Evolutionary conservation across 1,140 invertebrate species (phyloP).

Genomic region (Drosophila lowei): DNA sequence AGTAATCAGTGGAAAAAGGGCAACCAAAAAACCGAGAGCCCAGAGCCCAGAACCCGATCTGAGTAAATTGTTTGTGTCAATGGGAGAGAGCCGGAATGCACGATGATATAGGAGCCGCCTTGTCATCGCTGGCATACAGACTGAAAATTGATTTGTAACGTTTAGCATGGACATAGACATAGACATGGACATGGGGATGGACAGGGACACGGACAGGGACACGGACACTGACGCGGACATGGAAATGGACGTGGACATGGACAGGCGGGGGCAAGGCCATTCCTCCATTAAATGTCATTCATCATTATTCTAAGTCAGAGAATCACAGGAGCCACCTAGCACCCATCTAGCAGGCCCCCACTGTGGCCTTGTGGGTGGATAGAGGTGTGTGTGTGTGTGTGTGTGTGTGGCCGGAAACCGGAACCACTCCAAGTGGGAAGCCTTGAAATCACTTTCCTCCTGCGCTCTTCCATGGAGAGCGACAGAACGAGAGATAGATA

Average conservation of each 20-base stretch:
- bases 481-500: background rate
- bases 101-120: conserved; percentile 1
- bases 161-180: conserved; percentile 54
- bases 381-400: conserved; percentile 28
- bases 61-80: conserved; percentile 77
- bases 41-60: conserved; percentile 16
- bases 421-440: conserved; percentile 61
- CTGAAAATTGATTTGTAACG: conserved; percentile 79
- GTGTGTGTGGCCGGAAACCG: conserved; percentile 66
- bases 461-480: background rate
- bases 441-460: background rate
- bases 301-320: conserved; percentile 77
- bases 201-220: too few relatives aligned
- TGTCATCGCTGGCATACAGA: conserved; percentile 3
- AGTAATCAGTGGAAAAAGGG: conserved; percentile 56
- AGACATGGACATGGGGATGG: background rate
- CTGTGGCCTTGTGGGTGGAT: background rate
- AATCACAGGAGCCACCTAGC: background rate
- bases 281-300: conserved; percentile 75
- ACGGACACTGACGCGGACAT: conserved; percentile 1
- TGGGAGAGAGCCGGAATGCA: conserved; percentile 15
- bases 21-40: conserved; percentile 6
- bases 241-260: too few relatives aligned
- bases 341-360: background rate
- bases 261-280: conserved; percentile 16